Evolutionary conservation across 2,888 invertebrate species (phyloP), one percentile per base, ranked within the genome.

Genomic region (Cynaeus angustus): DNA sequence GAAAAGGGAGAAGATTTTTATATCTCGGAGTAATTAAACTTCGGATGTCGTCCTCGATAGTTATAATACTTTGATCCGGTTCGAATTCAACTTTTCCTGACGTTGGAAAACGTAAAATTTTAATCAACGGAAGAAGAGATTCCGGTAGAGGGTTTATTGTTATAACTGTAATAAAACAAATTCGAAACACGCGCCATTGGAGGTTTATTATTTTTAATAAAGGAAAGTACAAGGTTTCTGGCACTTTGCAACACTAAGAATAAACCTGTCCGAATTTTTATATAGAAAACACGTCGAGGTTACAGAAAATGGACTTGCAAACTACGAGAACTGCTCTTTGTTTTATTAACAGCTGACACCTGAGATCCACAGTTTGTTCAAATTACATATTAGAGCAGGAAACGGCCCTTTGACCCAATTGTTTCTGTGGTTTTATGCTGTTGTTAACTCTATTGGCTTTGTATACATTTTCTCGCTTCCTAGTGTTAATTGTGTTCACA

Each of bases 1-100:
- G 46, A 68, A 41, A 41, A n/a, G n/a, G n/a, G 13, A 13, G 33
- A 53, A 52, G 41, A 62, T 62, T 64, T 64, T 64, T 64, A 59
- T 52, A 52, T 62, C 9, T 12, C 3, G 43, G 1, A 10, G 52
- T 41, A 52, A 62, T 62, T 62, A 62, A 62, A 62, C 50, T 62
- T 50, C 38, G 26, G 50, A 50, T 52, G 50, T 52, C 62, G 37
- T 61, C 30, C 21, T 46, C 37, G 28, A 58, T 43, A 58, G 43
- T 58, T 46, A 46, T 46, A 59, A 59, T 46, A 59, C 46, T 59
- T 59, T 45, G 59, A 59, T 59, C 59, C 46, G 33, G 59, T 58
- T 58, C 26, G 43, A 58, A 43, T 21, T 21, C 28, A 28, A 58
- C 30, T 38, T 55, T 55, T 55, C 33, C 21, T 38, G 7, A 21